Base-by-base conservation (phyloP, 2,113 vertebrate genomes). In the Otolemur garnettii region DNA sequence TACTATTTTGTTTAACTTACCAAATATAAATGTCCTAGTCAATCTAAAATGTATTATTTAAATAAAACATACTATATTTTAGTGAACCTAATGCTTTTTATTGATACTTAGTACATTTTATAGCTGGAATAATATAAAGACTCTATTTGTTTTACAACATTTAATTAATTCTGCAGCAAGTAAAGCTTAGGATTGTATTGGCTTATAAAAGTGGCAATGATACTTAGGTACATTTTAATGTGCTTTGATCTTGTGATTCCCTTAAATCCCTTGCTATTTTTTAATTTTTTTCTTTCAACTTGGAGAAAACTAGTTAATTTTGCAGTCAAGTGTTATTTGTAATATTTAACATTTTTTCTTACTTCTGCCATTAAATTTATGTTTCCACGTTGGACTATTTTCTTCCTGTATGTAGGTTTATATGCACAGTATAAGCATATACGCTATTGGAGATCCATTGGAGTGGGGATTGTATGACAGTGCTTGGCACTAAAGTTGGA, bases 81-180 rank as follows among this genome's bases (percentile, higher is more conserved):
- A 89, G 7, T 8, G 89, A 83, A 22, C 4, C 82, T 96, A 78
- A 59, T 90, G 15, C 0, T 92, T 93, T 97, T 96, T 97, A 93
- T 93, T 91, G 60, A 14, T 53, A 90, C 17, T 93, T 94, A 91
- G n/a, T 50, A 42, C 1, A n/a, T 93, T 96, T 96, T 87, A 57
- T 60, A 81, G 21, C 12, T 84, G 7, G 90, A 21, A 66, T 38
- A 74, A 21, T 45, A 59, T 3, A 66, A 84, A 96, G 74, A 10
- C 69, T 97, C 1, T 62, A 75, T 59, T 24, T 93, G 10, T 94
- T 94, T 96, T 93, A 93, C 77, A 75, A n/a, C 5, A 87, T 80
- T 90, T 79, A n/a, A 21, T 55, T 91, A 79, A 60, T 68, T 74
- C 75, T 83, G 18, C 14, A 81, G 10, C 18, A 96, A 86, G 87